A percentile compares a stretch with the other conserved stretches of the same genome.
Evolutionary conservation across 2,888 invertebrate species (phyloP).

Genomic region (Maniola hyperantus): DNA sequence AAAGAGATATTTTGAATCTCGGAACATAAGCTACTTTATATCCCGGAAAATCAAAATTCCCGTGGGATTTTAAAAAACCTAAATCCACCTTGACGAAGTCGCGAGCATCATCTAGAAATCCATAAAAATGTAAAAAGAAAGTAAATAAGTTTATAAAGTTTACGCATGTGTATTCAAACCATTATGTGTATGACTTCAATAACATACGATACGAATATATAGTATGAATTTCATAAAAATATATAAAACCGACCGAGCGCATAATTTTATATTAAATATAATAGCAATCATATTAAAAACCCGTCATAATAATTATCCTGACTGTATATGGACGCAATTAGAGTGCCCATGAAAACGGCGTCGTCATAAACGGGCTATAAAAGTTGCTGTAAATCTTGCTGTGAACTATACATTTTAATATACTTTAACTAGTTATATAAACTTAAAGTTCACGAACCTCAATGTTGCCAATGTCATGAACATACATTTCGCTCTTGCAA

Average conservation of each 20-base stretch:
- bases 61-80: too few relatives aligned
- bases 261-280: slow-evolving; percentile 2
- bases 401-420: neutral
- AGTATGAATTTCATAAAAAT: neutral
- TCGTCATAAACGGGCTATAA: neutral
- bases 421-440: too few relatives aligned
- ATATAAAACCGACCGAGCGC: neutral
- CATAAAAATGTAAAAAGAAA: too few relatives aligned
- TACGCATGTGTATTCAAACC: neutral
- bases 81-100: too few relatives aligned
- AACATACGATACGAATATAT: neutral
- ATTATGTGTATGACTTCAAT: neutral
- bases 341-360: neutral
- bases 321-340: neutral
- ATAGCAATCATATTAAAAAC: slow-evolving; percentile 8
- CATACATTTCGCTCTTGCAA: neutral
- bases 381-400: neutral
- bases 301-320: slow-evolving; percentile 8
- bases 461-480: neutral
- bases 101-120: too few relatives aligned
- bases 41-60: too few relatives aligned
- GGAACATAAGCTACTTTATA: too few relatives aligned
- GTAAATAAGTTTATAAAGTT: neutral
- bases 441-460: neutral
- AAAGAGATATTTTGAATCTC: too few relatives aligned